Percentiles rank a stretch among this genome's conserved stretches.
phyloP scores from a whole-genome alignment of 2,797 vertebrate species.

The Crax fasciolata region DNA sequence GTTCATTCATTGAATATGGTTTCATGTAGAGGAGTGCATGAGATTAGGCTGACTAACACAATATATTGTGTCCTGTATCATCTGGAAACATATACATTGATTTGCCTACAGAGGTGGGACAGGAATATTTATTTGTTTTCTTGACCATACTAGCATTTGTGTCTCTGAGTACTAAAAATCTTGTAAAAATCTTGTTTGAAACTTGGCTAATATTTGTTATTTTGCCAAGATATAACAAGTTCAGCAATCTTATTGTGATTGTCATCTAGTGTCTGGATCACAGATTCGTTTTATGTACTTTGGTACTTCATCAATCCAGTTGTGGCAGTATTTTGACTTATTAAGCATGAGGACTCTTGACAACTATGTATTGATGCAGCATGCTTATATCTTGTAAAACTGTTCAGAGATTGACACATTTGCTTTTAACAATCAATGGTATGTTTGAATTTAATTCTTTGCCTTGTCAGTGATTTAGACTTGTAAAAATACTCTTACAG shows the following conservation, averaged over 20 bases:
- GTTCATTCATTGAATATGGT: neutral
- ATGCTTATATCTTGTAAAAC: conserved; percentile 64
- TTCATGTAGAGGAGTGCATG: neutral
- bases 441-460: conserved; percentile 68
- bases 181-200: neutral
- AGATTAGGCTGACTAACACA: neutral
- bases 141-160: conserved; percentile 34
- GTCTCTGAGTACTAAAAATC: conserved; percentile 1
- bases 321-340: conserved; percentile 55
- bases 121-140: conserved; percentile 13
- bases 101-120: neutral
- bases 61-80: neutral
- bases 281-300: conserved; percentile 39
- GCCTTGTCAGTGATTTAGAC: conserved; percentile 69
- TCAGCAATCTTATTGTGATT: conserved; percentile 46
- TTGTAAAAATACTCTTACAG: conserved; percentile 72
- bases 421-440: conserved; percentile 66
- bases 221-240: conserved; percentile 45
- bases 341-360: conserved; percentile 67
- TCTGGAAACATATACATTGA: neutral
- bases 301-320: conserved; percentile 62
- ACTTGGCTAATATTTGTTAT: conserved; percentile 58
- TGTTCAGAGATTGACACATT: conserved; percentile 69
- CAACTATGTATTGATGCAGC: conserved; percentile 66
- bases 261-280: conserved; percentile 44